phyloP scores from a whole-genome alignment of 2,888 invertebrate species.

The Lithophane semibrunnea region DNA sequence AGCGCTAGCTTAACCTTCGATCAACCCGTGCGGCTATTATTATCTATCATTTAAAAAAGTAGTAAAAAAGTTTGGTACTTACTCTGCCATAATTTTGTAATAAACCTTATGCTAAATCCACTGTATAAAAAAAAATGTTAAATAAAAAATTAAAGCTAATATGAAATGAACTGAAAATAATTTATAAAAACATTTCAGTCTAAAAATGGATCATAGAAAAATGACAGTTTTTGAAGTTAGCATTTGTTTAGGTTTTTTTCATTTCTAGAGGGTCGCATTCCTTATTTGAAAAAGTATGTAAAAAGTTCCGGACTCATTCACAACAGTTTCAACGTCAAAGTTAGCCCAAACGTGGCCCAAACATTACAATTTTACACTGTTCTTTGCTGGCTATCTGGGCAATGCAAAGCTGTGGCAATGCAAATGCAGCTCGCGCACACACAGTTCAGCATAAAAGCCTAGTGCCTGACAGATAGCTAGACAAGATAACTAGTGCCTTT shows the following conservation, averaged over 20 bases:
- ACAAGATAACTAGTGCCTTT: too few species aligned
- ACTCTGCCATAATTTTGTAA: constrained; percentile 87
- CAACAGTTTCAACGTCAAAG: too few species aligned
- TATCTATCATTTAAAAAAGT: neutral
- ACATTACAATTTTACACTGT: too few species aligned
- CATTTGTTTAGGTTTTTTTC: constrained; percentile 59
- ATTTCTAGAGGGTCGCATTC: constrained; percentile 59
- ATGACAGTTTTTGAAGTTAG: constrained; percentile 74
- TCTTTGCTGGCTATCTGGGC: too few species aligned
- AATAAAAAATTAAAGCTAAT: constrained; percentile 85
- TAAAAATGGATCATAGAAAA: constrained; percentile 78
- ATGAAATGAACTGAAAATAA: constrained; percentile 82
- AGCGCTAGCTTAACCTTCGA: neutral
- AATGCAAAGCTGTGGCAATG: too few species aligned
- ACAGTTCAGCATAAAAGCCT: too few species aligned
- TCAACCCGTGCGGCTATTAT: neutral
- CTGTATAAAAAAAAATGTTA: constrained; percentile 74
- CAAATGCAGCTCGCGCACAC: too few species aligned
- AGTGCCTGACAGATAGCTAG: too few species aligned
- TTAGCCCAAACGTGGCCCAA: too few species aligned
- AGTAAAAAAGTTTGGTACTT: constrained; percentile 68
- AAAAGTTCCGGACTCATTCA: constrained; percentile 28
- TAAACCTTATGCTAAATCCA: constrained; percentile 69
- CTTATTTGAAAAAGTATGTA: constrained; percentile 51
- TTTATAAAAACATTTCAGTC: constrained; percentile 86